Base-by-base conservation (phyloP, 2,113 vertebrate genomes). In the Cheirogaleus medius region DNA sequence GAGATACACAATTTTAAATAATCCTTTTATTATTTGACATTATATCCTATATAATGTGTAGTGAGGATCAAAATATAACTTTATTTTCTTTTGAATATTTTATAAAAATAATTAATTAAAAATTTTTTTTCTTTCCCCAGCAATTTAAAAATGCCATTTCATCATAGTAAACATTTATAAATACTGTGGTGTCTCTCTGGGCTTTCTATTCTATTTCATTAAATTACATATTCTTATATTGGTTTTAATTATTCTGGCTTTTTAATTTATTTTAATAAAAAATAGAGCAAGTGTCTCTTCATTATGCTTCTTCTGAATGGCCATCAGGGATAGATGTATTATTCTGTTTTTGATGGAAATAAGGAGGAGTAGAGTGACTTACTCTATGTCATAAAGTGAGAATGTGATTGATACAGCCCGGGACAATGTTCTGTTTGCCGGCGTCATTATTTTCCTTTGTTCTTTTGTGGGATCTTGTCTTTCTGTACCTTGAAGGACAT, bases 111-210 rank as follows among this genome's bases (percentile, higher is more conserved):
- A 37, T 69, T 69, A 20, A 77, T 34, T 47, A 37, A 88, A 88
- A 47, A 5, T 49, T 77, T 32, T 42, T 42, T 87, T 56, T 44
- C 52, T 52, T 80, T 69, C 56, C 49, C 20, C 29, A 69, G 8
- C 34, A 29, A 81, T 69, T 91, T 66, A 20, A 91, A 91, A 91
- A 91, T 91, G 25, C 74, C 60, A 80, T 56, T 87, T 90, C 21
- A 78, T 64, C 73, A 49, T 64, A 63, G 76, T 76, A 89, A 63
- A 23, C 42, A 77, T 47, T 77, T 89, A 47, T 76, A 77, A 77
- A 77, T 77, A 64, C 47, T 66, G 66, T 76, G 39, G 13, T 47
- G 29, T 39, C 21, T 76, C 73, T 87, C 37, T 39, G 34, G 58
- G 14, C 34, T 78, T 81, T 91, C 58, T 64, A 32, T 54, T 80